These are phyloP conservation scores for Cliona cf. orientalis DNA, from an alignment of 37 sponge, comb jelly and placozoan species.

Conservation along the genomic window DNA sequence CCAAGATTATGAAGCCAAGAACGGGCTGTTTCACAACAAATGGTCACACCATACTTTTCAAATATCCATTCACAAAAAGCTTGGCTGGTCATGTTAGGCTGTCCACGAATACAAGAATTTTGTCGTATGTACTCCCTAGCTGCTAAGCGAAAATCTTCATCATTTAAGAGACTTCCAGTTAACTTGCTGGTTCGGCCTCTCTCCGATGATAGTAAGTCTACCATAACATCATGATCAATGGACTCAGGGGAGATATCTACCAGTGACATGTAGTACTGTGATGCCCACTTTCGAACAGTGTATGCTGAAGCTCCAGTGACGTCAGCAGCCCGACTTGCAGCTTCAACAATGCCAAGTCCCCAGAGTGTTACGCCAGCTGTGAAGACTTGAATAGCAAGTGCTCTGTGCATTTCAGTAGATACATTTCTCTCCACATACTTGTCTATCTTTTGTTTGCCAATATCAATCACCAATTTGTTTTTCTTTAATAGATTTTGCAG, in stretches of 20 bases:
- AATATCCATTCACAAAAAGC: slow-evolving; percentile 21
- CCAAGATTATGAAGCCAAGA: slow-evolving; percentile 39
- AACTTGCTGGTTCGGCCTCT: neutral
- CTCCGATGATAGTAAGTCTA: neutral
- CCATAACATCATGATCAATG: slow-evolving; percentile 1
- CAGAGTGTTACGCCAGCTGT: no score
- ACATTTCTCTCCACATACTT: no score
- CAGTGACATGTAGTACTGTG: neutral
- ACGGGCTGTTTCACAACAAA: slow-evolving; percentile 35
- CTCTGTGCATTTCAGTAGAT: no score
- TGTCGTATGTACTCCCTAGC: slow-evolving; percentile 23
- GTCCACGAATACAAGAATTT: slow-evolving; percentile 19
- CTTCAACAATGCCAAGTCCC: slow-evolving; percentile 18
- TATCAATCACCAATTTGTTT: no score
- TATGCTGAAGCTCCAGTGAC: neutral
- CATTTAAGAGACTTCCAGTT: neutral
- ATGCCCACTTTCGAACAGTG: neutral
- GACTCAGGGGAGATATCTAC: neutral
- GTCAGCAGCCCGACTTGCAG: neutral
- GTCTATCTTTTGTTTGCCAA: no score
- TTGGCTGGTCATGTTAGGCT: slow-evolving; percentile 48
- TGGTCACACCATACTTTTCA: neutral
- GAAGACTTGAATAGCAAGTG: no score
- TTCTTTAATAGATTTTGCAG: no score
- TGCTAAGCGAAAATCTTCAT: neutral